Conservation (phyloP, 1,140 invertebrate genomes). For the Bombyx mandarina region DNA sequence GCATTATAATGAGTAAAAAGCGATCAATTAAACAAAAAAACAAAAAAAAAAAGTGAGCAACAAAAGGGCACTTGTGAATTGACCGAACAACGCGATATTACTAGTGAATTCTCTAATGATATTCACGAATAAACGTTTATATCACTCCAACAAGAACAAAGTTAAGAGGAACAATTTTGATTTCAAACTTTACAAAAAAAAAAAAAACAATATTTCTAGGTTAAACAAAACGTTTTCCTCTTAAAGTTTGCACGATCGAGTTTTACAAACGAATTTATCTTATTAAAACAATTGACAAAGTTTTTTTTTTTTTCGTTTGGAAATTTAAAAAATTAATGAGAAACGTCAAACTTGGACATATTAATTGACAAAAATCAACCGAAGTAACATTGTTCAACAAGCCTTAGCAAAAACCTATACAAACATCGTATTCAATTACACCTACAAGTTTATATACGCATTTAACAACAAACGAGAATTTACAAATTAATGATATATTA, state of each 20-base stretch:
- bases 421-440: constrained; percentile 24
- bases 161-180: no score
- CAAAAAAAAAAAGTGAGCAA: constrained; percentile 43
- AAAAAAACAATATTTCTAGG: no score
- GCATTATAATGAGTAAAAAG: constrained; percentile 65
- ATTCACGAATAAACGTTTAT: no score
- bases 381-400: constrained; percentile 55
- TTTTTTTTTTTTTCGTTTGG: no score
- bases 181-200: no score
- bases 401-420: constrained; percentile 38
- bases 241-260: no score
- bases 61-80: constrained; percentile 54
- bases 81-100: constrained; percentile 43
- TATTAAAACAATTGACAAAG: constrained; percentile 60
- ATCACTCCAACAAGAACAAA: no score
- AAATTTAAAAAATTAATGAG: constrained; percentile 16
- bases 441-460: constrained; percentile 24
- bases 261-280: constrained; percentile 11
- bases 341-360: constrained; percentile 43
- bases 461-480: constrained; percentile 52
- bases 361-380: constrained; percentile 65
- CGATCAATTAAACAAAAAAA: constrained; percentile 30
- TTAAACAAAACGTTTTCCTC: no score
- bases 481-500: constrained; percentile 20
- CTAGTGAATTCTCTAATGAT: constrained; percentile 1